Evolutionary conservation across 2,797 vertebrate species (phyloP), one percentile per base, ranked within the genome.

Genomic region (Hypotaenidia philippensis): DNA sequence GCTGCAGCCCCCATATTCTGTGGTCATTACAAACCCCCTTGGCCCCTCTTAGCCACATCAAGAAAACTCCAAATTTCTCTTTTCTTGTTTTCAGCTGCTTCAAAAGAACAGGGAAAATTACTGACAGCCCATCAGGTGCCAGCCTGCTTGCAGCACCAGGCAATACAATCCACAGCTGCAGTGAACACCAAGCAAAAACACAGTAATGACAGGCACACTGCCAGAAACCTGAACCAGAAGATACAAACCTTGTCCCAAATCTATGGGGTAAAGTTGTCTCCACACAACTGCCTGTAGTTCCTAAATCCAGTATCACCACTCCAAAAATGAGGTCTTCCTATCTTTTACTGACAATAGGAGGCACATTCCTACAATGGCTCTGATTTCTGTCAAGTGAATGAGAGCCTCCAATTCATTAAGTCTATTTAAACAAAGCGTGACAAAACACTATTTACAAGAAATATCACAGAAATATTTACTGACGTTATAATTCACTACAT

Each of bases 401-500:
- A 79, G 25, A 72, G 89, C 59, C 59, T 79, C 63, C 31, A 72
- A 72, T 82, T 95, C 77, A 90, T 84, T 72, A 71, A 83, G 21
- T 29, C 70, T 71, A 65, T 90, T 90, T 90, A 76, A 88, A 84
- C 0, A 63, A 45, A 87, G 55, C 78, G 65, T 41, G 32, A 90
- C 80, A 87, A 72, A 44, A 47, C 77, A 59, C 34, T 87, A 22
- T 83, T 95, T 83, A 71, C 60, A 81, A 83, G 71, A 80, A 93
- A 53, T 47, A 70, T 14, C 31, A 41, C 75, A 74, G 84, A 89
- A 90, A 68, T 91, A 72, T 88, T 96, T 90, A 88, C 65, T 49
- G 72, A 38, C 70, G 71, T 57, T 83, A 6, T 4, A 93, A 94
- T 75, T 57, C 82, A 69, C 64, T 26, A 13, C 65, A 47, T 81